Base-by-base conservation (phyloP, 2,888 invertebrate genomes). In the Steinernema scapterisci region DNA sequence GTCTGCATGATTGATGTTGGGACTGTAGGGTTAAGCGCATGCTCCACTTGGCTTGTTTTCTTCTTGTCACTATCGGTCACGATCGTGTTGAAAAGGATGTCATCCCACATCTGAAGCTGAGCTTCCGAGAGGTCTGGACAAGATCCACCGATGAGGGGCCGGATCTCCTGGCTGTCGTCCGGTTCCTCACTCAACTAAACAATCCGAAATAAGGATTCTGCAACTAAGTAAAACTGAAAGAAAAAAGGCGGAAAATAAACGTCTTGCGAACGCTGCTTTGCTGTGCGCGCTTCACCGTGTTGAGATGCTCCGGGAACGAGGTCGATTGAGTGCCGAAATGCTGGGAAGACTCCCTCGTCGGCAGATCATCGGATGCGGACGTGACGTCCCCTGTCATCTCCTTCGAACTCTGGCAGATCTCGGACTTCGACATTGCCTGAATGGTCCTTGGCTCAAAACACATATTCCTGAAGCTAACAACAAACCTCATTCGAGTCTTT, bases 41-140 rank as follows among this genome's bases (percentile, higher is more conserved):
- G 51, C 45, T 74, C 45, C 21, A 38, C 31, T 25, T 44, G 27
- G 31, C 27, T 48, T 46, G 52, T 43, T 21, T 56, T 71, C 21
- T 74, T 75, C 56, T 56, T 63, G 13, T 75, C 56, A 16, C 19
- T 25, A 27, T 75, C 46, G n/a, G 76, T 75, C 16, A 73, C 75
- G n/a, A 79, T 80, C 9, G 79, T 74, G 25, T 80, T 75, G 74
- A 83, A 82, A 73, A 84, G 74, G 73, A 82, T 83, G 46, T 84
- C 82, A 73, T 84, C 84, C 84, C 84, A 84, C 63, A 82, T 77
- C 72, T 82, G 73, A 25, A 80, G 73, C 70, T 84, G 83, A 43
- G 83, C 78, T 23, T 79, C 76, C n/a, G 78, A 76, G 19, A 84
- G 75, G 74, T 84, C 84, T 1, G 84, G 84, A 73, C 84, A 84